Evolutionary conservation across 2,113 vertebrate genomes (phyloP).

Genomic region (Actenoides lindsayi): DNA sequence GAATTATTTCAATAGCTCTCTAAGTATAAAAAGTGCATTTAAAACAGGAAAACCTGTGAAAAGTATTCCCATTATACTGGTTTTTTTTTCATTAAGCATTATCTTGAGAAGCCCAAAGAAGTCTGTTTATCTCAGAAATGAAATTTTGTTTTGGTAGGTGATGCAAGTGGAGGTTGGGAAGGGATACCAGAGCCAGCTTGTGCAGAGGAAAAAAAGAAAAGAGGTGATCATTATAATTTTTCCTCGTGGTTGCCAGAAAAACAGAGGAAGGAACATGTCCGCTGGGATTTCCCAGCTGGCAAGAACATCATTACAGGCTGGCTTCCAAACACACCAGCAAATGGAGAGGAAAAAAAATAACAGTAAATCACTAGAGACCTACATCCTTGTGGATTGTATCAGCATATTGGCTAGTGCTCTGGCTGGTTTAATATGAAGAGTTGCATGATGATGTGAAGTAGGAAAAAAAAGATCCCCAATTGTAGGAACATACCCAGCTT

Average conservation of each 20-base stretch:
- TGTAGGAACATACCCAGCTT: neutral
- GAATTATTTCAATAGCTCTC: neutral
- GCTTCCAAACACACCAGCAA: slow-evolving; percentile 15
- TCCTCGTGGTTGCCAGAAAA: slow-evolving; percentile 18
- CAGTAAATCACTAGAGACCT: neutral
- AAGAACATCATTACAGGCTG: slow-evolving; percentile 1
- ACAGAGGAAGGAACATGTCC: slow-evolving; percentile 5
- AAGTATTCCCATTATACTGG: neutral
- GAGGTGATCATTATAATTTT: slow-evolving; percentile 11
- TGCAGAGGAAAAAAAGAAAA: neutral
- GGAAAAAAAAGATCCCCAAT: neutral
- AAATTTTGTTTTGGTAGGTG: neutral
- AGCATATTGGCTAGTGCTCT: accelerated
- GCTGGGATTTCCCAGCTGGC: slow-evolving; percentile 41
- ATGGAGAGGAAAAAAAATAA: neutral
- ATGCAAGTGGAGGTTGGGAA: neutral
- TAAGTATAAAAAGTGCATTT: neutral
- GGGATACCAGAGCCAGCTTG: neutral
- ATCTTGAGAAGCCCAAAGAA: neutral
- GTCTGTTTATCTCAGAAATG: slow-evolving; percentile 11
- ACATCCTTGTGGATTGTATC: neutral
- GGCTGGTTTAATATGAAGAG: neutral
- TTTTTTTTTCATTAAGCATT: neutral
- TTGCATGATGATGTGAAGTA: neutral
- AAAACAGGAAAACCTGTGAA: neutral